Evolutionary conservation across 2,888 invertebrate species (phyloP).

Genomic region (Brachyopa scutellaris): DNA sequence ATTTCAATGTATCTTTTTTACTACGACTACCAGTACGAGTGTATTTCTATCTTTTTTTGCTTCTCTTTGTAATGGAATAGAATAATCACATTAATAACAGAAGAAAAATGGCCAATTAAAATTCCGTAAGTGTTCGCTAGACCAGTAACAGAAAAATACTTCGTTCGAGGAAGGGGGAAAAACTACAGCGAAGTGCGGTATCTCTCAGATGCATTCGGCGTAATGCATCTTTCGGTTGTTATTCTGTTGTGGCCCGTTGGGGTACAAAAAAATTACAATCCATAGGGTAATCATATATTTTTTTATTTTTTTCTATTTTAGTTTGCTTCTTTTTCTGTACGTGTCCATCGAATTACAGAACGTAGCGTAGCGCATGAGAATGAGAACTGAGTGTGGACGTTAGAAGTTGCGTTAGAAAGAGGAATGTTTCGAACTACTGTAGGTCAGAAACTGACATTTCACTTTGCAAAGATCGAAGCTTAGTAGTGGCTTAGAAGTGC

Average conservation of each 20-base stretch:
- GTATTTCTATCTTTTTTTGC: neutral
- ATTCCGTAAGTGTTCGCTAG: conserved; percentile 61
- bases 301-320: neutral
- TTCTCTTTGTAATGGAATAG: conserved; percentile 31
- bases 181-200: conserved; percentile 22
- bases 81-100: conserved; percentile 61
- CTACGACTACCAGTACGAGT: no score
- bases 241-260: neutral
- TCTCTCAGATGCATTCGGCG: conserved; percentile 43
- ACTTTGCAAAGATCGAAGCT: no score
- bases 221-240: conserved; percentile 35
- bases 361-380: no score
- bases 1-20: neutral
- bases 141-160: conserved; percentile 40
- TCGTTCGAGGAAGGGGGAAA: conserved; percentile 16
- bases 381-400: neutral
- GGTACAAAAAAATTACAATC: conserved; percentile 30
- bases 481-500: no score
- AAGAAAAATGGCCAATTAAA: conserved; percentile 59
- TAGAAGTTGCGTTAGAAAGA: neutral
- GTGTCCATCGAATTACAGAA: neutral
- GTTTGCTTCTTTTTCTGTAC: conserved; percentile 10
- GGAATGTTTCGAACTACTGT: neutral
- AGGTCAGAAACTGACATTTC: no score
- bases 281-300: conserved; percentile 23